Evolutionary conservation across 2,888 invertebrate species (phyloP).

Genomic region (Automeris io): DNA sequence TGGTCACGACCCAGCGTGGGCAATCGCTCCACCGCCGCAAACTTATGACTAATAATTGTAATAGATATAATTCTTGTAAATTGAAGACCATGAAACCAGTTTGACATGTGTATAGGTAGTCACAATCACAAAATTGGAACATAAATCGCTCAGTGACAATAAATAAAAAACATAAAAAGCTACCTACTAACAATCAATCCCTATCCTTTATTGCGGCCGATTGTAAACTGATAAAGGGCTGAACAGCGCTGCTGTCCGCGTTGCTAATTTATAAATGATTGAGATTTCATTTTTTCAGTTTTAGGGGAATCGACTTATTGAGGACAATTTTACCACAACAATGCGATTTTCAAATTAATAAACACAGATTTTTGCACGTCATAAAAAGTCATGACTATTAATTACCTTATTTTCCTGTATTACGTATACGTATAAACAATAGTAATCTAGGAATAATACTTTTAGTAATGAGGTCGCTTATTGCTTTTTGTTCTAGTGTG

Average conservation of each 20-base stretch:
- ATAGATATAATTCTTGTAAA: constrained; percentile 29
- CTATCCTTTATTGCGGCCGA: constrained; percentile 70
- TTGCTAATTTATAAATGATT: constrained; percentile 75
- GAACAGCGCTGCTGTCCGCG: constrained; percentile 68
- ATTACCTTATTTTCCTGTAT: too few species aligned
- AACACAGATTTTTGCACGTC: too few species aligned
- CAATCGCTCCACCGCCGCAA: too few species aligned
- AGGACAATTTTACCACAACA: constrained; percentile 8
- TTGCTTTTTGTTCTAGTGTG: too few species aligned
- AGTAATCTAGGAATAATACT: too few species aligned
- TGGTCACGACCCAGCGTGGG: too few species aligned
- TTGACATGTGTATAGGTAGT: constrained; percentile 36
- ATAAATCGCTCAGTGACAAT: constrained; percentile 58
- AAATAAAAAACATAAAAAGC: constrained; percentile 48
- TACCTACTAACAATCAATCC: constrained; percentile 51
- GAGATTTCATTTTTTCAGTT: constrained; percentile 65
- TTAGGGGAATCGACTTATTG: constrained; percentile 22
- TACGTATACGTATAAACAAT: too few species aligned
- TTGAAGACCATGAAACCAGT: constrained; percentile 45
- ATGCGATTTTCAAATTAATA: too few species aligned
- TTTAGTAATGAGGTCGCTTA: too few species aligned
- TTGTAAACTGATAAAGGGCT: constrained; percentile 72
- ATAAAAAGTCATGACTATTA: too few species aligned
- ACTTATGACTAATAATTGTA: too few species aligned
- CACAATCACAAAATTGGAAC: constrained; percentile 35